Percentiles rank a stretch among this genome's conserved stretches.
Evolutionary conservation across 2,888 invertebrate genomes (phyloP).

Genomic region (Epicampocera succincta): DNA sequence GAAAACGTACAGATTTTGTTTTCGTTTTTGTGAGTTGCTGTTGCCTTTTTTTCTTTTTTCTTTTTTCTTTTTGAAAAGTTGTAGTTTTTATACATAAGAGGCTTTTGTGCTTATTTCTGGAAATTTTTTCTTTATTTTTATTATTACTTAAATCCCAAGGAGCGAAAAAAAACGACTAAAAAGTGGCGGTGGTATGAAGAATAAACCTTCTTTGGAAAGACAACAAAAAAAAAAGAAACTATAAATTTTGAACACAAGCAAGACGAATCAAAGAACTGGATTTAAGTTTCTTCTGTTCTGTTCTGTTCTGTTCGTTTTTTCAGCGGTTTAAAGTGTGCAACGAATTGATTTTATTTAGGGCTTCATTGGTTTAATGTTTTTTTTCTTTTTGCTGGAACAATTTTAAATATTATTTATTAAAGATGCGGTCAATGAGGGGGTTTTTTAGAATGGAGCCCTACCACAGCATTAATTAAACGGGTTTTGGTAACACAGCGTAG

Average conservation of each 20-base stretch:
- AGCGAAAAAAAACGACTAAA: not conserved
- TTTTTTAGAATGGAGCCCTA: slow-evolving; percentile 14
- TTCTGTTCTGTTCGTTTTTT: slow-evolving; percentile 12
- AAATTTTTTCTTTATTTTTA: slow-evolving; percentile 28
- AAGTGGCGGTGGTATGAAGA: slow-evolving; percentile 22
- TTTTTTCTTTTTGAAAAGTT: slow-evolving; percentile 37
- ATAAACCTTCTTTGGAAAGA: slow-evolving; percentile 1
- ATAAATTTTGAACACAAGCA: slow-evolving; percentile 33
- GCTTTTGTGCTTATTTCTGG: slow-evolving; percentile 55
- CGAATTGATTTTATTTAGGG: slow-evolving; percentile 62
- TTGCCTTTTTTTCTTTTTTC: slow-evolving; percentile 4
- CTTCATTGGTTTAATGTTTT: slow-evolving; percentile 31
- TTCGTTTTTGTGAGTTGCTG: slow-evolving; percentile 30
- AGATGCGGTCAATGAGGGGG: slow-evolving; percentile 39
- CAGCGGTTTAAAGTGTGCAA: slow-evolving; percentile 49
- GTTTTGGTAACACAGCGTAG: too few relatives aligned
- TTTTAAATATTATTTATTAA: slow-evolving; percentile 39
- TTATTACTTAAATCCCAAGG: slow-evolving; percentile 51
- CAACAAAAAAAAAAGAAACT: slow-evolving; percentile 22
- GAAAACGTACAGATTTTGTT: slow-evolving; percentile 63
- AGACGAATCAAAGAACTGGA: slow-evolving; percentile 64
- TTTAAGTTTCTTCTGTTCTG: slow-evolving; percentile 18
- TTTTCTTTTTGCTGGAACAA: not conserved
- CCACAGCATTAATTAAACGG: slow-evolving; percentile 22
- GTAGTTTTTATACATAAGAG: slow-evolving; percentile 53